Evolutionary conservation across 2,113 vertebrate species (phyloP), one percentile per base, ranked within the genome.

Genomic region (Lipotes vexillifer): DNA sequence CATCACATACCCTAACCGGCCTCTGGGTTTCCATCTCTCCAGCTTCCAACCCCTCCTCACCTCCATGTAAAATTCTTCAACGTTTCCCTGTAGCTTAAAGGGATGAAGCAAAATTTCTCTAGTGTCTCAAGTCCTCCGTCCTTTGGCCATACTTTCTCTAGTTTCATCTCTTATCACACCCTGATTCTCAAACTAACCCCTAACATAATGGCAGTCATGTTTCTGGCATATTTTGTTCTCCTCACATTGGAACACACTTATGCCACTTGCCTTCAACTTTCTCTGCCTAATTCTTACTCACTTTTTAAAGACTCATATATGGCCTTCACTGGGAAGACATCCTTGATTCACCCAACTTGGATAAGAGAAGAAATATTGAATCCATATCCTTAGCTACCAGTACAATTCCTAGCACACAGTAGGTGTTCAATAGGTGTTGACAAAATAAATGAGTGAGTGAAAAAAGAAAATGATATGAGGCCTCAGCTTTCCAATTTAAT

Each of bases 201-300:
- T 15, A 29, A 36, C 25, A 0, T 8, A 9, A 8, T 1, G 20
- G 8, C 5, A 8, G 15, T 7, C 7, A 0, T 9, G 11, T 18
- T 57, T 41, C 6, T 31, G 46, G 29, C 8, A 8, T 17, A 21
- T 17, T 41, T 36, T 41, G 11, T n/a, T 44, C 59, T 44, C 87
- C 55, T 57, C 25, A 41, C 12, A 4, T 2, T 25, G 36, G 33
- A 8, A 61, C 41, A 15, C n/a, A 57, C 20, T 61, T 18, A 25
- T 0, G 2, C 36, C 21, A 2, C 36, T 15, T 88, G 31, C 55
- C 55, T 29, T n/a, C 2, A 20, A 23, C 36, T 31, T 38, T 57
- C 23, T 44, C 69, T 52, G 12, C 3, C 11, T 59, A 55, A n/a
- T 20, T 25, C 33, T 41, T 52, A 8, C 38, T 57, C 5, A 15